Conservation (phyloP, 2,113 vertebrate species). For the Sinocyclocheilus maitianheensis region DNA sequence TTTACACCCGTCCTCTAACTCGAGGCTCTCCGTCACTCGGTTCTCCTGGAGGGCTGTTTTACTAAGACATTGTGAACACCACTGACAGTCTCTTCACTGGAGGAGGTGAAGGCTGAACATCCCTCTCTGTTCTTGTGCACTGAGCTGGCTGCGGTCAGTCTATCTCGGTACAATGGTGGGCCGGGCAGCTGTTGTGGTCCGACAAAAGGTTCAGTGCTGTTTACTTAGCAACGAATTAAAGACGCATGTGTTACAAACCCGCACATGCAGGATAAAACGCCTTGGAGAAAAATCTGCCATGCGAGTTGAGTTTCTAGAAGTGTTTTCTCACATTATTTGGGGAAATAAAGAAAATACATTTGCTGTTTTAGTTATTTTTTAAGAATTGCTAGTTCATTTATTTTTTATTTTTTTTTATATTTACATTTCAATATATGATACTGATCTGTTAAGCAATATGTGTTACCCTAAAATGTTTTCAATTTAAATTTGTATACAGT, state of each 20-base stretch:
- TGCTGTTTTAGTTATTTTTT: background rate
- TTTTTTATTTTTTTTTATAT: background rate
- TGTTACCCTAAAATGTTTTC: background rate
- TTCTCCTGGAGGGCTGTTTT: constrained; percentile 59
- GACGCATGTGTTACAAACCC: constrained; percentile 39
- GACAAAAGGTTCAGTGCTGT: constrained; percentile 88
- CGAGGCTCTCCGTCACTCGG: constrained; percentile 78
- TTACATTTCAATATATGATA: background rate
- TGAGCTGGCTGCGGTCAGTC: constrained; percentile 85
- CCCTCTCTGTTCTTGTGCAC: constrained; percentile 86
- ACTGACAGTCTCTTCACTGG: constrained; percentile 19
- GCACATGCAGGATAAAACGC: background rate
- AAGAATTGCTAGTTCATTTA: background rate
- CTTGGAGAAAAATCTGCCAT: background rate
- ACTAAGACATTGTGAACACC: constrained; percentile 23
- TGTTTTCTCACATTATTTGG: background rate
- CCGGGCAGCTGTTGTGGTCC: constrained; percentile 83
- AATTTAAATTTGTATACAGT: background rate
- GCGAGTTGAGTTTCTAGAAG: background rate
- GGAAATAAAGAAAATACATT: background rate
- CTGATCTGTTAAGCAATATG: background rate
- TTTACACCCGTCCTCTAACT: constrained; percentile 62
- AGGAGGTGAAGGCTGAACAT: constrained; percentile 79
- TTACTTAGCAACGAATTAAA: constrained; percentile 77
- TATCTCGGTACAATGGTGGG: constrained; percentile 81